Base-by-base conservation (phyloP, 2,888 invertebrate species). In the Arctia plantaginis region DNA sequence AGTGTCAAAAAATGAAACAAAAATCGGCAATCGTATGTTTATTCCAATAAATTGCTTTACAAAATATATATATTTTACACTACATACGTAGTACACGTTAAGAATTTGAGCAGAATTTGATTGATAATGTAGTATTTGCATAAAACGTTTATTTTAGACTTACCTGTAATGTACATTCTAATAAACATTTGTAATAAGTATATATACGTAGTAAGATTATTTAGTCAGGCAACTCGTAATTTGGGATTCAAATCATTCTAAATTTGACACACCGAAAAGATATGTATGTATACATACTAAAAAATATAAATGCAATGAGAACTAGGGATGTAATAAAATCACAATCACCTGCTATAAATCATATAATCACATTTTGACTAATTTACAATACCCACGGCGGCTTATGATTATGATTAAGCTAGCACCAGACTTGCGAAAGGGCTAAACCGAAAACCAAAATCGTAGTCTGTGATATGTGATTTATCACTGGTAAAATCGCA, bases 51-150 rank as follows among this genome's bases (percentile, higher is more conserved):
- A 78, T 77, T 30, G 47, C 72, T 80, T 74, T 78, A 81, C 82
- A 84, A 82, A 79, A 83, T 79, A 78, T 80, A 82, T 73, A n/a
- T n/a, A n/a, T n/a, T 66, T 74, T 69, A 6, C n/a, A n/a, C n/a
- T 23, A 47, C 47, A 47, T 41, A 41, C 20, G 65, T 66, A 47
- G 66, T 51, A 70, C 15, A 77, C 23, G 69, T 59, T 69, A 72
- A 65, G 41, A 68, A 65, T 78, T 83, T 83, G 82, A 82, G 82
- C 83, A 77, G 66, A 65, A 62, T 39, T 20, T 69, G 51, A 64
- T 62, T 68, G 47, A 51, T 12, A 18, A 41, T 23, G 41, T 20
- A n/a, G 35, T 12, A n/a, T 33, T 13, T 41, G 15, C 13, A 44
- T 15, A 67, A 64, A 47, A 59, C 66, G 44, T 23, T 65, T 47